Evolutionary conservation across 2,113 vertebrate species (phyloP), one percentile per base, ranked within the genome.

Genomic region (Crocuta crocuta): DNA sequence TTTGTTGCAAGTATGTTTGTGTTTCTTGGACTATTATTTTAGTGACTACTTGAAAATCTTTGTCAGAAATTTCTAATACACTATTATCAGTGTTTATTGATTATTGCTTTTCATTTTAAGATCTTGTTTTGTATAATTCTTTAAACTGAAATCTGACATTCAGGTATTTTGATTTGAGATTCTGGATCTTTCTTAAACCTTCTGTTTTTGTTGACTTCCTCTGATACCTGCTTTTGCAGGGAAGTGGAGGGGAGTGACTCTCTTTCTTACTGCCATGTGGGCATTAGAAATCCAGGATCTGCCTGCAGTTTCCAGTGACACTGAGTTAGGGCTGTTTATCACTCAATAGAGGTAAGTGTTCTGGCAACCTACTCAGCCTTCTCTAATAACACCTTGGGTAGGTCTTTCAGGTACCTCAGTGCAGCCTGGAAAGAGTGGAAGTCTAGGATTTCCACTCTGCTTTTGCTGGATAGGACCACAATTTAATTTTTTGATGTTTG

Each of bases 21-120:
- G 45, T 9, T 93, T 45, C 61, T 68, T 53, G 53, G 8, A 89
- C 6, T 9, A 73, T 50, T 81, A 82, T 83, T 58, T 24, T 84
- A 19, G 33, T 96, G 50, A n/a, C n/a, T 65, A 9, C 19, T 78
- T 94, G 91, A 81, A 95, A 91, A 82, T 61, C 26, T 73, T 63
- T 93, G 48, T 12, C 53, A 58, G 5, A 82, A 71, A 55, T 76
- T 35, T 70, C 7, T 84, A 80, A 61, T 43, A 76, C 19, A 48
- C 65, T 94, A 33, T 43, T 48, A 39, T 45, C 21, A 4, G 26
- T 85, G 9, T 96, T 45, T 84, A 12, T 58, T 92, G 68, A 79
- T 61, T 58, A 33, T 86, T 10, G 10, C 81, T 93, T 61, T 82
- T 92, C 35, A 68, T 11, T 79, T 91, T 73, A 17, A 89, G 21